Evolutionary conservation across 1,140 invertebrate species (phyloP), one percentile per base, ranked within the genome.

Genomic region (Cylas formicarius): DNA sequence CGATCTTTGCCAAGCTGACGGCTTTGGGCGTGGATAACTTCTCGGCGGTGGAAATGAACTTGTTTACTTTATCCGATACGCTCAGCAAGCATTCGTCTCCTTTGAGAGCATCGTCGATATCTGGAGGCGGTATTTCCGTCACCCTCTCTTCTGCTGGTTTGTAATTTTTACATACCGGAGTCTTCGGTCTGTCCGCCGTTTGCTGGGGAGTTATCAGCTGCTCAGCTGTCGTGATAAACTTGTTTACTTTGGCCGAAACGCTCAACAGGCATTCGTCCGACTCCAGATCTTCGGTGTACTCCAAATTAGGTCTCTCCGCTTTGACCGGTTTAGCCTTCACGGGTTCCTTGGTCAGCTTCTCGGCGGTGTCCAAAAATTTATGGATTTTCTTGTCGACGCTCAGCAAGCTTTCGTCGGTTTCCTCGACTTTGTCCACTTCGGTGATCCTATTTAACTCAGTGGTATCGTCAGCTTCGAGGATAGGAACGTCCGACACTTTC

Each of bases 341-440:
- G 22, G 48, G 18, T 57, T 43, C 2, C 61, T 61, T 37, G 46
- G 69, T 73, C 0, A 71, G 60, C 39, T 72, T 71, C 7, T 79
- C 75, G 24, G 76, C 74, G 13, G 73, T 76, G 54, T 71, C 70
- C 21, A 77, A 61, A 45, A 80, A 81, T 29, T 76, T 71, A 56
- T 73, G 72, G 14, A 79, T 77, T 63, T 80, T 81, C 38, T 79
- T 74, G 48, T 78, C 73, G 2, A 81, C 76, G 46, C 73, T 80
- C 27, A 79, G 56, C 41, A 78, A 66, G 31, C 75, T 79, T 37
- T 78, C 76, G 53, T 79, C 76, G 3, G 60, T 63, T 3, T 65
- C 65, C 26, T 57, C 65, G 61, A 66, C 55, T 24, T 62, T 60
- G 58, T 68, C 66, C n/a, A 51, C 46, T 60, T 76, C 73, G 7